Percentiles rank a stretch among this genome's conserved stretches.
Conservation (phyloP, 2,797 vertebrate genomes). For the Hypotaenidia philippensis region DNA sequence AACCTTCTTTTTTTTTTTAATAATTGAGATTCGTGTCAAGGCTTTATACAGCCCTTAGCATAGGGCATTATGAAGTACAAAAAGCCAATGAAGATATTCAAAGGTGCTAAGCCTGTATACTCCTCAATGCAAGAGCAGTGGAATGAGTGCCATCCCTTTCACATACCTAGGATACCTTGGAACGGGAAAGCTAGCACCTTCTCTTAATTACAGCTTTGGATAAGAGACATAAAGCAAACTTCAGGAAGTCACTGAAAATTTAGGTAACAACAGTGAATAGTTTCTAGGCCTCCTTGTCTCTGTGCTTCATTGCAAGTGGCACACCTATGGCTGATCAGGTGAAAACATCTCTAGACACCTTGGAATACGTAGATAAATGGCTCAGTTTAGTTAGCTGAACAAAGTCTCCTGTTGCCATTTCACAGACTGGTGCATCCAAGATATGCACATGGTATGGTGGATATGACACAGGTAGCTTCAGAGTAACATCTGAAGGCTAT, state of each 20-base stretch:
- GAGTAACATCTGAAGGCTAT: background rate
- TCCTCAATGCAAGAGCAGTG: background rate
- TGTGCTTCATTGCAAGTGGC: background rate
- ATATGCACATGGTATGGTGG: too few relatives aligned
- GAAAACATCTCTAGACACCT: background rate
- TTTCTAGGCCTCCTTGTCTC: background rate
- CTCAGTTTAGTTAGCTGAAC: background rate
- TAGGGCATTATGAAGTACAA: background rate
- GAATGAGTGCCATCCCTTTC: background rate
- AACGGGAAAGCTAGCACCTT: background rate
- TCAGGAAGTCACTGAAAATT: background rate
- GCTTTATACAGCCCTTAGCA: background rate
- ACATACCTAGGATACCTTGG: background rate
- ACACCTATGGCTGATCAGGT: background rate
- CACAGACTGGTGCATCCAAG: background rate
- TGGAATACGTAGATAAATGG: background rate
- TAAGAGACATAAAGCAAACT: background rate
- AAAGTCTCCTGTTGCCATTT: background rate
- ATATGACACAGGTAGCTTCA: background rate
- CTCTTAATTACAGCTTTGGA: background rate
- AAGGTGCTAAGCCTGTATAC: background rate
- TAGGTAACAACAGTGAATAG: background rate
- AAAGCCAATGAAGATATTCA: background rate
- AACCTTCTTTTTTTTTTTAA: background rate
- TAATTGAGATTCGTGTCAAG: background rate